Evolutionary conservation across 1,140 invertebrate species (phyloP).

Genomic region (Cheumatopsyche charites): DNA sequence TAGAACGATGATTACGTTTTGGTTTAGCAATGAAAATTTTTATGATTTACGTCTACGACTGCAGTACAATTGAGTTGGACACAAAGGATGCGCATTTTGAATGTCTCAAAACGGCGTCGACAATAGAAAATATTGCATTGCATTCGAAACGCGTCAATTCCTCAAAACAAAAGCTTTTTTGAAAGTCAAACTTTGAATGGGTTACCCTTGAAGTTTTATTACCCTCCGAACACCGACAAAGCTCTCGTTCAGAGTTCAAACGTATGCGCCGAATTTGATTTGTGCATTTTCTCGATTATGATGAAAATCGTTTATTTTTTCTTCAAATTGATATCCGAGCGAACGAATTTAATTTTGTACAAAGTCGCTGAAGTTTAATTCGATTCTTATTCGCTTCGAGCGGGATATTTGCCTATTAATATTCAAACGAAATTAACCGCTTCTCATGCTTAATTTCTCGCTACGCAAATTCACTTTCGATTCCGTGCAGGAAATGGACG

Average conservation of each 20-base stretch:
- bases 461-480: slow-evolving; percentile 20
- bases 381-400: neutral
- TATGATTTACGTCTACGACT: too few species aligned
- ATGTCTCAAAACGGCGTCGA: neutral
- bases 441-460: slow-evolving; percentile 26
- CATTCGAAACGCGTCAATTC: slow-evolving; percentile 15
- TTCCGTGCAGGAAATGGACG: slow-evolving; percentile 23
- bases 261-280: neutral
- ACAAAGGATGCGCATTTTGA: too few species aligned
- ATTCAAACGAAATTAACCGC: slow-evolving; percentile 25
- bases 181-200: slow-evolving; percentile 6
- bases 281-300: neutral
- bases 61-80: too few species aligned
- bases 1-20: too few species aligned
- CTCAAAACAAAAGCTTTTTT: slow-evolving; percentile 12
- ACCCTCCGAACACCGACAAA: neutral
- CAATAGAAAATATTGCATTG: slow-evolving; percentile 9
- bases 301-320: too few species aligned
- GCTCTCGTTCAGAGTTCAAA: neutral
- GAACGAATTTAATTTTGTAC: neutral
- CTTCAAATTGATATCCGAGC: neutral
- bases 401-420: slow-evolving; percentile 20
- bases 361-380: slow-evolving; percentile 1
- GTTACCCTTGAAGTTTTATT: slow-evolving; percentile 18
- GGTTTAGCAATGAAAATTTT: too few species aligned